A percentile compares a stretch with the other conserved stretches of the same genome.
Conservation (phyloP, 64 coral and sea anemone genomes). For the Anthopleura sola region DNA sequence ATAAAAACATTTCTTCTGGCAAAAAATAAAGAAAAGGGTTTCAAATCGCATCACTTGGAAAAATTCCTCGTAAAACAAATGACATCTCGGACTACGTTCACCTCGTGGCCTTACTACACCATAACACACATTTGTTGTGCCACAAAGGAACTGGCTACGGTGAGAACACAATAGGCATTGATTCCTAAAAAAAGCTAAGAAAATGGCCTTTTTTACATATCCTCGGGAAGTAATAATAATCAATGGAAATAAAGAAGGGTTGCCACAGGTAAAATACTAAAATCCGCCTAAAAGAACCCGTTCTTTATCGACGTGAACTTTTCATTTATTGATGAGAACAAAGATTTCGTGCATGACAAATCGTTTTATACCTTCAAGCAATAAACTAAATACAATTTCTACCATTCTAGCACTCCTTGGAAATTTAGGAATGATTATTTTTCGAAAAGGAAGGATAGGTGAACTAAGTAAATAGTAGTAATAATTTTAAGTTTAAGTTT, state of each 20-base stretch:
- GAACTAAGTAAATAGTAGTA: constrained; percentile 6
- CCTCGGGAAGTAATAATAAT: not conserved
- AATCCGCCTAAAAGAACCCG: not conserved
- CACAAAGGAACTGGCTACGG: not conserved
- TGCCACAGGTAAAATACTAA: not conserved
- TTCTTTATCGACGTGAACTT: not conserved
- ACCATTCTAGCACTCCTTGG: not conserved
- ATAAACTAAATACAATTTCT: not conserved
- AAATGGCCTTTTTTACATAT: not conserved
- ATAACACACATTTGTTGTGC: not conserved
- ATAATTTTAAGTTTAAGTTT: not conserved
- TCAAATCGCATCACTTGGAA: not conserved
- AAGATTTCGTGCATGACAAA: not conserved
- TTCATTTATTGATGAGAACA: not conserved
- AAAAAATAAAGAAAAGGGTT: not conserved
- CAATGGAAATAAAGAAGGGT: not conserved
- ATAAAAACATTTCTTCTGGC: not conserved
- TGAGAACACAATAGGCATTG: not conserved
- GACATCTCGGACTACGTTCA: no score
- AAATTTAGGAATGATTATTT: not conserved
- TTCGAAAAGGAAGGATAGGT: not conserved
- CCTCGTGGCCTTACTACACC: constrained; percentile 2
- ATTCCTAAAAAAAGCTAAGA: not conserved
- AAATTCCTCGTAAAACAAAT: not conserved
- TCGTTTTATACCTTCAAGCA: not conserved